Conservation (phyloP, 2,888 invertebrate species). For the Trilocha varians region DNA sequence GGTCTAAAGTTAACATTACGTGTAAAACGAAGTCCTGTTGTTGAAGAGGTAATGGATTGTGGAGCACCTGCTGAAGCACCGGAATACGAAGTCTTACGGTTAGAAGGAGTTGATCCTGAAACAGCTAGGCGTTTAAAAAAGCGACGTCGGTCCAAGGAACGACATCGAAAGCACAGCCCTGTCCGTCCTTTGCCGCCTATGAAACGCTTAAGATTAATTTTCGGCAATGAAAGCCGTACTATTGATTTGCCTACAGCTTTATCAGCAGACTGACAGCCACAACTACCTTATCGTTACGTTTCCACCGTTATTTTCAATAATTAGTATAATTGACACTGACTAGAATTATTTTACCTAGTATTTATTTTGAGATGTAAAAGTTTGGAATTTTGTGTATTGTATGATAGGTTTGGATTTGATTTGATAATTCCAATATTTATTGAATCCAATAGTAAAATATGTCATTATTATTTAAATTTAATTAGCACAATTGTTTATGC, state of each 20-base stretch:
- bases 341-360: slow-evolving; percentile 65
- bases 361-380: slow-evolving; percentile 62
- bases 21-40: slow-evolving; percentile 89
- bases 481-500: slow-evolving; percentile 18
- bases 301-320: slow-evolving; percentile 70
- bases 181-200: slow-evolving; percentile 79
- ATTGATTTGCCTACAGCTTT: slow-evolving; percentile 88
- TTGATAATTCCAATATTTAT: slow-evolving; percentile 60
- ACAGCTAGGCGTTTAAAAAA: slow-evolving; percentile 72
- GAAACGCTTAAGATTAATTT: slow-evolving; percentile 89
- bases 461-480: slow-evolving; percentile 26
- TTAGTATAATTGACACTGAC: slow-evolving; percentile 70
- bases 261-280: slow-evolving; percentile 71
- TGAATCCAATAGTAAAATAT: slow-evolving; percentile 32
- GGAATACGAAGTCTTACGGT: slow-evolving; percentile 87
- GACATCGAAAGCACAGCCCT: slow-evolving; percentile 66
- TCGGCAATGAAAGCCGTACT: slow-evolving; percentile 91
- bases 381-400: slow-evolving; percentile 52
- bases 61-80: slow-evolving; percentile 81
- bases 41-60: slow-evolving; percentile 86
- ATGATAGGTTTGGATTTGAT: slow-evolving; percentile 53
- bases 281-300: slow-evolving; percentile 55
- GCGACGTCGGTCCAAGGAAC: slow-evolving; percentile 65
- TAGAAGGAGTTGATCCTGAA: slow-evolving; percentile 81
- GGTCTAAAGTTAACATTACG: slow-evolving; percentile 86